Conservation (phyloP, 1,140 invertebrate genomes). For the Meloidogyne hapla region DNA sequence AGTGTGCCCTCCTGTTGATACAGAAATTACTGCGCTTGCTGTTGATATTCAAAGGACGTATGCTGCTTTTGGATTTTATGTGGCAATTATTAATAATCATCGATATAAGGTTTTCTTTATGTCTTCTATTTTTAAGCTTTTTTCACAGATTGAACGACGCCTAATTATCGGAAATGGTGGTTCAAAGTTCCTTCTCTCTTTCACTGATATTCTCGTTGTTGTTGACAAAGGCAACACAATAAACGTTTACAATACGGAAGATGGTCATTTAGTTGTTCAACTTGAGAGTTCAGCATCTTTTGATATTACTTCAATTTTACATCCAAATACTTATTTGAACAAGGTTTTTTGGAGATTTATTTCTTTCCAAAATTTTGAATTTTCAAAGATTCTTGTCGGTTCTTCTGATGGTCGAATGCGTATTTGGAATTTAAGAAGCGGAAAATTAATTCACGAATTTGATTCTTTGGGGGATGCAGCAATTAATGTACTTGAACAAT, state of each 20-base stretch:
- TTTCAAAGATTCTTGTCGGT: slow-evolving; percentile 41
- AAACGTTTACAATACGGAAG: slow-evolving; percentile 16
- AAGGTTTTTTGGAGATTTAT: slow-evolving; percentile 26
- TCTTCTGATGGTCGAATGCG: slow-evolving; percentile 38
- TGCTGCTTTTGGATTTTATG: not conserved
- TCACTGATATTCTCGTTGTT: slow-evolving; percentile 29
- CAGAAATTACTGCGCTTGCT: not conserved
- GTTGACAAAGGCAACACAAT: slow-evolving; percentile 32
- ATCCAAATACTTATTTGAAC: slow-evolving; percentile 35
- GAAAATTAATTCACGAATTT: slow-evolving; percentile 49
- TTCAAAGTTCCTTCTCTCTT: slow-evolving; percentile 25
- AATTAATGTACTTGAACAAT: slow-evolving; percentile 48
- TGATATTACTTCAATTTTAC: slow-evolving; percentile 32
- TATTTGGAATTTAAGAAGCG: slow-evolving; percentile 46
- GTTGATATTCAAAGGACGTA: not conserved
- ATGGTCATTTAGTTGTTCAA: slow-evolving; percentile 29
- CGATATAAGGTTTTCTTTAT: not conserved
- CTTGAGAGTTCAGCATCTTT: slow-evolving; percentile 23
- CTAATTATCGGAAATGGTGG: slow-evolving; percentile 13
- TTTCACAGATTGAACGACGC: slow-evolving; percentile 12
- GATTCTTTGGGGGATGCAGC: slow-evolving; percentile 26
- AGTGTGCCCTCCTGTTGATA: not conserved
- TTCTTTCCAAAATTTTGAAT: not conserved
- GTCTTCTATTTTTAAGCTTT: not conserved
- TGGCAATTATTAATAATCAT: not conserved